Evolutionary conservation across 2,113 vertebrate genomes (phyloP), one percentile per base, ranked within the genome.

Genomic region (Mugil cephalus): DNA sequence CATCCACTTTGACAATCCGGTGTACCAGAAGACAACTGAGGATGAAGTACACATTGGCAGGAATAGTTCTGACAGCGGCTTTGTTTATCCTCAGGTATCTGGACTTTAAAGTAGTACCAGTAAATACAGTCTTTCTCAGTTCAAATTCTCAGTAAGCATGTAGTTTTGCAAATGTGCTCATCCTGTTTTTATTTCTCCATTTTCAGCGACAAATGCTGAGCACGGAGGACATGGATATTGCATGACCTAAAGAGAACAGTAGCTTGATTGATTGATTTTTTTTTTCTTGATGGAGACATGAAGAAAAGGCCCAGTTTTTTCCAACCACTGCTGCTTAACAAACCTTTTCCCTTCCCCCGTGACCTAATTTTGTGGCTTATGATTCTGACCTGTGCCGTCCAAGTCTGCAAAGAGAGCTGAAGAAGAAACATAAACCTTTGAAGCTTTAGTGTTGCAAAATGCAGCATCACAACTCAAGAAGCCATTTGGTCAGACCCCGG

Each of bases 1-100:
- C 86, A 98, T 98, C 54, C 95, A 96, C 92, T 97, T 98, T 6
- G 94, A 94, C 80, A 98, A 97, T 66, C 96, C 96, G 0, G 96
- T 97, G 47, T 98, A 98, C 83, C 96, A 97, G 93, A 98, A 98
- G 86, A 97, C 95, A 50, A 97, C 95, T 0, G 94, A 95, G 59
- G 94, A 95, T 34, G 94, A 96, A 60, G 85, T 96, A 0, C 94
- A 96, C 83, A 93, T 97, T 62, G 95, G 93, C 91, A 95, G 95
- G 75, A 95, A 86, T 55, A 90, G 93, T 56, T 92, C 93, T 53
- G 96, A 96, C 0, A 96, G 95, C 72, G 96, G 95, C 73, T 96
- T 95, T 34, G 80, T 90, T 4, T 95, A 97, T 82, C 95, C 96
- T 10, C 85, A 95, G 87, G 96, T 97, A 92, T 77, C 18, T 10